Evolutionary conservation across 53 echinoderm and acorn worm species (phyloP).

Genomic region (Arbacia lixula): DNA sequence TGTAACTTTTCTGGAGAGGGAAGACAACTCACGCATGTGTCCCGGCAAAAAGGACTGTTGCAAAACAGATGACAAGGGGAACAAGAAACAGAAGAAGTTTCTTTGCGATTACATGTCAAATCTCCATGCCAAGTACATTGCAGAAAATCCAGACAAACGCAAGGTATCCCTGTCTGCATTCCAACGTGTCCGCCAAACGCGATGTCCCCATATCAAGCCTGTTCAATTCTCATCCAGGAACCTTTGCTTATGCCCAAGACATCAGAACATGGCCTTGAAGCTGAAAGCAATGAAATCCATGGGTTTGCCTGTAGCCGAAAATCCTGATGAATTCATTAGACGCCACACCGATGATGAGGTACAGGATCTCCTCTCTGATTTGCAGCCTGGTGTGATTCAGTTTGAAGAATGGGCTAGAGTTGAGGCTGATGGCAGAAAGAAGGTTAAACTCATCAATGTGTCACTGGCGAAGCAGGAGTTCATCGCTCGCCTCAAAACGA

Average conservation of each 20-base stretch:
- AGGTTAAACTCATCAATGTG: slow-evolving; percentile 42
- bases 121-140: slow-evolving; percentile 55
- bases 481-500: slow-evolving; percentile 2
- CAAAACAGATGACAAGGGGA: slow-evolving; percentile 47
- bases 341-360: slow-evolving; percentile 30
- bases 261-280: slow-evolving; percentile 62
- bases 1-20: slow-evolving; percentile 55
- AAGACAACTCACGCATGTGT: slow-evolving; percentile 60
- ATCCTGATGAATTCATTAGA: slow-evolving; percentile 60
- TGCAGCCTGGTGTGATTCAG: slow-evolving; percentile 39
- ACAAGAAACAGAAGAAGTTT: slow-evolving; percentile 51
- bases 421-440: slow-evolving; percentile 60
- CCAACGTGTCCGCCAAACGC: slow-evolving; percentile 42
- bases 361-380: slow-evolving; percentile 28
- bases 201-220: slow-evolving; percentile 56
- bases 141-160: slow-evolving; percentile 59
- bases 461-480: slow-evolving; percentile 51
- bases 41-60: slow-evolving; percentile 61
- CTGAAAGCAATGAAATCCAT: slow-evolving; percentile 60
- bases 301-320: slow-evolving; percentile 10
- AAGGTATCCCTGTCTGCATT: slow-evolving; percentile 60
- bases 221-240: slow-evolving; percentile 55
- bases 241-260: slow-evolving; percentile 57
- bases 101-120: slow-evolving; percentile 55
- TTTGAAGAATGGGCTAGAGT: slow-evolving; percentile 65